Evolutionary conservation across 2,888 invertebrate species (phyloP).

Genomic region (Leptopilina myrica): DNA sequence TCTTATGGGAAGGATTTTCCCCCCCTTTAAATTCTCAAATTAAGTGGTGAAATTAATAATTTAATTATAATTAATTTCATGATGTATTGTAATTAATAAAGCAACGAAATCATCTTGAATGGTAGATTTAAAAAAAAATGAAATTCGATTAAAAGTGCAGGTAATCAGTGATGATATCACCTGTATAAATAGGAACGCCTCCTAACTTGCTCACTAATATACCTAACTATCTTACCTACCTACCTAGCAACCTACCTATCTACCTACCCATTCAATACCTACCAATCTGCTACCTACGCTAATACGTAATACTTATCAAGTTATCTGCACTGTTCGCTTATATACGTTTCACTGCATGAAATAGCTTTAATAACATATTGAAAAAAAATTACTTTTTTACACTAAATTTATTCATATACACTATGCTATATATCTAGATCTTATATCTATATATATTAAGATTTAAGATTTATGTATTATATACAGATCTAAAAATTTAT

Average conservation of each 20-base stretch:
- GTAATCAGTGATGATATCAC: slow-evolving; percentile 76
- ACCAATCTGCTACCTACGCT: slow-evolving; percentile 37
- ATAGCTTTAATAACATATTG: slow-evolving; percentile 5
- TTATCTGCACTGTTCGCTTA: slow-evolving; percentile 28
- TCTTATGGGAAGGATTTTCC: too few species aligned
- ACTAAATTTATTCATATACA: not conserved
- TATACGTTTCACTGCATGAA: not conserved
- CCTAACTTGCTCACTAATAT: slow-evolving; percentile 60
- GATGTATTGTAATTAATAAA: too few species aligned
- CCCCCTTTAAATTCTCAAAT: too few species aligned
- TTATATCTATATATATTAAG: not conserved
- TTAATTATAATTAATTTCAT: too few species aligned
- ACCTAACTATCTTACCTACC: slow-evolving; percentile 28
- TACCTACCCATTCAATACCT: slow-evolving; percentile 22
- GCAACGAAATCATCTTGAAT: not conserved
- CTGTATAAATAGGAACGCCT: slow-evolving; percentile 75
- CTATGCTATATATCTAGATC: not conserved
- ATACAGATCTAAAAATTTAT: too few species aligned
- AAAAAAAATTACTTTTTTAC: not conserved
- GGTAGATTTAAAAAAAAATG: not conserved
- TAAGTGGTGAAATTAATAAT: too few species aligned
- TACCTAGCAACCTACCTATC: slow-evolving; percentile 24
- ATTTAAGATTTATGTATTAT: too few species aligned
- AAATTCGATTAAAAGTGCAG: slow-evolving; percentile 74
- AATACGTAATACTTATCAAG: slow-evolving; percentile 30